Percentiles rank a stretch among this genome's conserved stretches.
Conservation (phyloP, 2,888 invertebrate species). For the Drosophila falleni region DNA sequence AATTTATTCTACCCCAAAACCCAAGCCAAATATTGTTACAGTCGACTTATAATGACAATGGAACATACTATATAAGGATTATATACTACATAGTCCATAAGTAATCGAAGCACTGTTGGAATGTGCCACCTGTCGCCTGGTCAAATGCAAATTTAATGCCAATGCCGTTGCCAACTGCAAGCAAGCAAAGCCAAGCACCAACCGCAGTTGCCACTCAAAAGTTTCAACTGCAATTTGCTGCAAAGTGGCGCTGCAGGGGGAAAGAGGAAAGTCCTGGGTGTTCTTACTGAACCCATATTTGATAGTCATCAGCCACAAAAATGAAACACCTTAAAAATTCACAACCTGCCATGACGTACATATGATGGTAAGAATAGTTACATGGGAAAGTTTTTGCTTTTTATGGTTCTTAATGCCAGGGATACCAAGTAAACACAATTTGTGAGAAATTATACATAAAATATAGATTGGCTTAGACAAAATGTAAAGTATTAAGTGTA, state of each 20-base stretch:
- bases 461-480: neutral
- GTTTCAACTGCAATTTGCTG: constrained; percentile 28
- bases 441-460: too few relatives aligned
- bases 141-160: constrained; percentile 45
- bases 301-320: constrained; percentile 19
- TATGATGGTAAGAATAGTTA: neutral
- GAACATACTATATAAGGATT: constrained; percentile 3
- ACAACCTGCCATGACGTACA: constrained; percentile 16
- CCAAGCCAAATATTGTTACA: constrained; percentile 57
- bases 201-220: constrained; percentile 42
- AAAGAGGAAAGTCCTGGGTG: neutral
- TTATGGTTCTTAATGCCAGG: neutral
- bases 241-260: neutral
- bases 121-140: constrained; percentile 41
- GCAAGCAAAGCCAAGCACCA: constrained; percentile 16
- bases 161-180: constrained; percentile 16
- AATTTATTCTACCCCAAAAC: constrained; percentile 60
- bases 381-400: neutral
- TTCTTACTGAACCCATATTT: constrained; percentile 43
- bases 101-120: constrained; percentile 2
- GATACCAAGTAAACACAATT: neutral
- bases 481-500: neutral
- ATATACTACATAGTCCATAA: neutral
- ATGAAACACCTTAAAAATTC: constrained; percentile 38
- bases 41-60: constrained; percentile 21